Base-by-base conservation (phyloP, 2,113 vertebrate species). In the Upupa epops region DNA sequence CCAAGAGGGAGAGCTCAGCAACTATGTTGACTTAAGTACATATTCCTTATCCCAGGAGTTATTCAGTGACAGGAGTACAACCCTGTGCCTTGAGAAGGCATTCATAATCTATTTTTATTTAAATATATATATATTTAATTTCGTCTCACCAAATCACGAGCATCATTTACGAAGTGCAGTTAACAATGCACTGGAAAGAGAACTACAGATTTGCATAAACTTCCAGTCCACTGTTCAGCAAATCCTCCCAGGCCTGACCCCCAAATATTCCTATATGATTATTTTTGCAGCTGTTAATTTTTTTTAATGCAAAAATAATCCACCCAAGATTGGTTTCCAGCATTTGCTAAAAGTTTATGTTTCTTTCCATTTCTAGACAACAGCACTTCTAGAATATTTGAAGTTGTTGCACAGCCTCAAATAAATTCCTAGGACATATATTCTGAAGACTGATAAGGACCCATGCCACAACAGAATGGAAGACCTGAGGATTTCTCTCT, bases 371-470 rank as follows among this genome's bases (percentile, higher is more conserved):
- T 85, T 92, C 28, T 29, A 32, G 13, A 26, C 4, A 72, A 32
- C 26, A 68, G 11, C 20, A 74, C 2, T 6, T 66, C 17, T 52
- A 86, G 61, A 31, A 29, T 58, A 59, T 70, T 78, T 79, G n/a
- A n/a, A n/a, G 21, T 64, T 55, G 22, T 9, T 77, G 16, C 61
- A 48, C 8, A 71, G 48, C 11, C 80, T 72, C 34, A 37, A 73
- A 54, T 31, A 1, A 60, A 45, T 86, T 88, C 15, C 28, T 81
- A 28, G 21, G 3, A 40, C 32, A 81, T 68, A 55, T 55, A 70
- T 37, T 86, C 42, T 73, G 56, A 83, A 90, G 60, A 45, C n/a
- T 71, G 40, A 48, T 45, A 80, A 86, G 45, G 86, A 83, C 20
- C 8, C 2, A 0, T 52, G 49, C 36, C 58, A 59, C 26, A 81